A percentile compares a stretch with the other conserved stretches of the same genome.
Evolutionary conservation across 2,888 invertebrate genomes (phyloP).

Genomic region (Eledona agricola): DNA sequence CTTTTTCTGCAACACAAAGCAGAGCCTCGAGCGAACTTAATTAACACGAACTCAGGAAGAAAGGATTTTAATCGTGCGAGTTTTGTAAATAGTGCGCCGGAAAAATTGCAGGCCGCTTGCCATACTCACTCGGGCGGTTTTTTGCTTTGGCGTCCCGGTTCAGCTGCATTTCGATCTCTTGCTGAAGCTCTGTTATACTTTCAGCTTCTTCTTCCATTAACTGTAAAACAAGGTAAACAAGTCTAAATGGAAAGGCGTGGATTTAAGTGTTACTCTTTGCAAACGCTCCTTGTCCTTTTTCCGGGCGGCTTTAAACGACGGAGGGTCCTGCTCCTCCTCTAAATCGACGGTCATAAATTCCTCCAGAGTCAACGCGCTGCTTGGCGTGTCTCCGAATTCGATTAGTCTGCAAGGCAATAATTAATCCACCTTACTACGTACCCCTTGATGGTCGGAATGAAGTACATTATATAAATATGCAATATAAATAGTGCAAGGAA

Average conservation of each 20-base stretch:
- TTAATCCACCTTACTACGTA: no score
- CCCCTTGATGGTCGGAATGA: no score
- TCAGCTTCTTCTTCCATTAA: constrained; percentile 69
- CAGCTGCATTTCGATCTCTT: constrained; percentile 84
- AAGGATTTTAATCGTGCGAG: constrained; percentile 6
- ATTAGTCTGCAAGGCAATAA: constrained; percentile 69
- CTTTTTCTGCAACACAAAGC: constrained; percentile 29
- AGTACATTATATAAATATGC: no score
- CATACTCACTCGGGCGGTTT: constrained; percentile 28
- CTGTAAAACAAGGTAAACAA: constrained; percentile 52
- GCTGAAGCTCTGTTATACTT: constrained; percentile 80
- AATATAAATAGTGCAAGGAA: no score
- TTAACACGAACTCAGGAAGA: constrained; percentile 12
- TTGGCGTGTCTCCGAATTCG: constrained; percentile 97
- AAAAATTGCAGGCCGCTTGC: constrained; percentile 7
- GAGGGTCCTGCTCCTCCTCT: constrained; percentile 96
- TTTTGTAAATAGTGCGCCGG: constrained; percentile 18
- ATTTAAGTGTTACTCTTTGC: constrained; percentile 69
- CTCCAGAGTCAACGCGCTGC: constrained; percentile 91
- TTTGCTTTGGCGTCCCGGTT: constrained; percentile 69
- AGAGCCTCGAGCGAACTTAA: constrained; percentile 14
- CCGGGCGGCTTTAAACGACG: constrained; percentile 90
- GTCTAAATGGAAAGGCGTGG: constrained; percentile 2
- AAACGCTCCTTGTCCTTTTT: constrained; percentile 87
- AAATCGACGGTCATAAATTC: constrained; percentile 97